Evolutionary conservation across 1,140 invertebrate species (phyloP), one percentile per base, ranked within the genome.

Genomic region (Caerostris darwini): DNA sequence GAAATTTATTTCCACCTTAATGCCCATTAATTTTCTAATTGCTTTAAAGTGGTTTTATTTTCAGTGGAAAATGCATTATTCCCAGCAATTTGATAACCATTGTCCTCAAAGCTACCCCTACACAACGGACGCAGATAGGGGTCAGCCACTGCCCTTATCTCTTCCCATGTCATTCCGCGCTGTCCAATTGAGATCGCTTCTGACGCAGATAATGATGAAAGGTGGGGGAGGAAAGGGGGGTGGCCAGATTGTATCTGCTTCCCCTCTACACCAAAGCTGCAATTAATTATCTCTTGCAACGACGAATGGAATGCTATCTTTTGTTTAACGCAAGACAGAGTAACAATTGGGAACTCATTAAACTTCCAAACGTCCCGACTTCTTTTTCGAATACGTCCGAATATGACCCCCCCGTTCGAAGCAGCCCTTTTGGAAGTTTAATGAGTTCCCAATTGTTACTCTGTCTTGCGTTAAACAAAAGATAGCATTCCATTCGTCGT

Each of bases 271-370:
- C 19, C 69, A n/a, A 34, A 34, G 19, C 69, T 71, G 34, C 64
- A 89, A 89, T 89, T 89, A 89, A 89, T 89, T 89, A 89, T 89
- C 64, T 58, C 61, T 54, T n/a, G 56, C 54, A 64, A 89, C 87
- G 54, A 53, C 19, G 19, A 69, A 89, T 54, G 19, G 59, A 89
- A 89, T 89, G 87, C 69, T 89, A 89, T 89, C 87, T 89, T 89
- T 89, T 89, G 87, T 89, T 61, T 69, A 64, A 67, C 50, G 64
- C 59, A 7, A 57, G 50, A 19, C 61, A 67, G 61, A 69, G 17
- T 67, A 89, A 83, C 56, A 64, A 89, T 69, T 14, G 54, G 14
- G n/a, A 50, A 4, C 59, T 89, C 64, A 71, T 89, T 67, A 69
- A 89, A 67, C n/a, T n/a, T n/a, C n/a, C n/a, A n/a, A n/a, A n/a